Evolutionary conservation across 2,888 invertebrate species (phyloP), one percentile per base, ranked within the genome.

Genomic region (Drosophila phalerata): DNA sequence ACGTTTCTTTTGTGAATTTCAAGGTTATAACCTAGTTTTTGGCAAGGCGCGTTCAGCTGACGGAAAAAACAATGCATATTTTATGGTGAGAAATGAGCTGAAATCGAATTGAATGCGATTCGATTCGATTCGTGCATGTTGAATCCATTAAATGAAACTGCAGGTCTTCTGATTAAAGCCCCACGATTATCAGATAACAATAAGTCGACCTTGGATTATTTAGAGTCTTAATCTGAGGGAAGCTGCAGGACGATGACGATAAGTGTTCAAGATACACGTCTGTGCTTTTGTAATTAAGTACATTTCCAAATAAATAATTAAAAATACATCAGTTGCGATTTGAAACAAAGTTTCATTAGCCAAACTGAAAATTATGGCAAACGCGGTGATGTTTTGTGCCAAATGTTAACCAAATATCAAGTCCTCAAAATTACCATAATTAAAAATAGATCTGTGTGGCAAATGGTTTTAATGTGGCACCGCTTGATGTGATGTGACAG

Each of bases 1-100:
- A 55, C 79, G 87, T 72, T 68, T 81, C 85, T 74, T 81, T 87
- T 84, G 85, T 83, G 49, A 34, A 61, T 86, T 90, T 86, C 85
- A 86, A 86, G 85, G 85, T 88, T 86, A 84, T 88, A 86, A 90
- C 85, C 85, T 67, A 86, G 81, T 83, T 90, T 89, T 81, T 83
- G 76, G 74, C 76, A 74, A 75, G 83, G 88, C 28, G 77, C 65
- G 65, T 45, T 49, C 80, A 49, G 62, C 60, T 13, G 43, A 37
- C 37, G 55, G 52, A 45, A 43, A 58, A 57, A 51, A 82, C 82
- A 89, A 79, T 88, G 86, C 74, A 69, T 70, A 69, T 77, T 85
- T 89, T 83, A 82, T 77, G 69, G 72, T 88, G 80, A 73, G 83
- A 85, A 86, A 85, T 64, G 69, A 68, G 64, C 62, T 64, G 65